phyloP scores from a whole-genome alignment of 2,113 vertebrate genomes.

The Garra rufa region DNA sequence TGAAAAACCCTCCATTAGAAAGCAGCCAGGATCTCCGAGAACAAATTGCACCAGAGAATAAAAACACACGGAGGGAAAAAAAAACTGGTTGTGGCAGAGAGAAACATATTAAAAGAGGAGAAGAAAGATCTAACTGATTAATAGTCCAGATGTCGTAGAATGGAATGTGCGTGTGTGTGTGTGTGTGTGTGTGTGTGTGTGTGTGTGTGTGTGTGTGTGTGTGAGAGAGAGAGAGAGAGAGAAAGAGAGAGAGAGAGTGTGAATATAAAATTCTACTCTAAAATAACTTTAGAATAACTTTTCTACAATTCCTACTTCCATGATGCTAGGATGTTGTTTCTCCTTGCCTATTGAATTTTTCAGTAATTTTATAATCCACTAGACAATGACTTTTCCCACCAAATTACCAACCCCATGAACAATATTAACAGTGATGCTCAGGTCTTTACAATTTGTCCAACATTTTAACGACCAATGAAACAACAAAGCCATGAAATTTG shows the following conservation, averaged over 20 bases:
- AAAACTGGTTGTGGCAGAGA: conserved; percentile 6
- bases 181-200: too few relatives aligned
- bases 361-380: neutral
- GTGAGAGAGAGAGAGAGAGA: neutral
- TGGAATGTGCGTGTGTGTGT: conserved; percentile 13
- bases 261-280: neutral
- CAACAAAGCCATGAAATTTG: neutral
- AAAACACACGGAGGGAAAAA: neutral
- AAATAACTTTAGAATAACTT: too few relatives aligned
- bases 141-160: conserved; percentile 11
- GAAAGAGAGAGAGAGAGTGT: neutral
- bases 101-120: conserved; percentile 26
- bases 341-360: neutral
- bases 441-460: neutral
- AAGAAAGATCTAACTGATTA: conserved; percentile 12
- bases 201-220: too few relatives aligned
- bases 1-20: conserved; percentile 39
- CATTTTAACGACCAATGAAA: neutral
- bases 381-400: too few relatives aligned
- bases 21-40: conserved; percentile 41
- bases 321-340: neutral
- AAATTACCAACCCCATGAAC: too few relatives aligned
- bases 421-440: neutral
- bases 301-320: neutral
- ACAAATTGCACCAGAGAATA: conserved; percentile 37